Evolutionary conservation across 1,140 invertebrate species (phyloP), one percentile per base, ranked within the genome.

Genomic region (Bombus superbus): DNA sequence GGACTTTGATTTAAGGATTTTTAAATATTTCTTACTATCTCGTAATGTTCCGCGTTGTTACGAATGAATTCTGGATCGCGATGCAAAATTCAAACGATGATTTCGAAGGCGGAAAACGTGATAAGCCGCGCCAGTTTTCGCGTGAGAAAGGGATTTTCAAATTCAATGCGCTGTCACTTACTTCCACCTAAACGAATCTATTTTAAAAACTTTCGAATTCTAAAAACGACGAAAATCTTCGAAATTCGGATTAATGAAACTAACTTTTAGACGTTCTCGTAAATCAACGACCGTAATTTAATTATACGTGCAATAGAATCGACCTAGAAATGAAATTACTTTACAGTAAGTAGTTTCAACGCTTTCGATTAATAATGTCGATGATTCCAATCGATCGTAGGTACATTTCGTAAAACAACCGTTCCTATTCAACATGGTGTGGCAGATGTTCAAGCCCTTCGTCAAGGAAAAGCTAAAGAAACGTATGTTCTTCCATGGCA

Each of bases 331-430:
- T 53, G 15, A 53, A 53, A 53, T 18, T 22, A 53, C 47, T 53
- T 53, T 53, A 18, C 47, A 32, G 18, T 22, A 22, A 32, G 32
- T 53, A 53, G 5, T 59, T 25, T 59, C 4, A 59, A 59, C 25
- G 10, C 11, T 62, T 62, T 11, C 5, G 28, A 62, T n/a, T 62
- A 13, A 11, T 6, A 42, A 59, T 18, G 22, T 5, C 42, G 18
- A 59, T 3, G 8, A 42, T 11, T 2, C 0, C 8, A 25, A 64
- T 64, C 13, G 15, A 40, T 76, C 38, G 35, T 73, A 94, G 93
- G 92, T 99, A 22, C 98, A 99, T 94, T 97, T 99, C 90, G 97
- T 99, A 0, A 98, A 98, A 92, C 97, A 99, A 91, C 98, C 98
- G 0, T 98, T 97, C 95, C 95, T 98, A 72, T 98, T 99, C 94